Evolutionary conservation across 2,888 invertebrate species (phyloP).

Genomic region (Pandemis heparana): DNA sequence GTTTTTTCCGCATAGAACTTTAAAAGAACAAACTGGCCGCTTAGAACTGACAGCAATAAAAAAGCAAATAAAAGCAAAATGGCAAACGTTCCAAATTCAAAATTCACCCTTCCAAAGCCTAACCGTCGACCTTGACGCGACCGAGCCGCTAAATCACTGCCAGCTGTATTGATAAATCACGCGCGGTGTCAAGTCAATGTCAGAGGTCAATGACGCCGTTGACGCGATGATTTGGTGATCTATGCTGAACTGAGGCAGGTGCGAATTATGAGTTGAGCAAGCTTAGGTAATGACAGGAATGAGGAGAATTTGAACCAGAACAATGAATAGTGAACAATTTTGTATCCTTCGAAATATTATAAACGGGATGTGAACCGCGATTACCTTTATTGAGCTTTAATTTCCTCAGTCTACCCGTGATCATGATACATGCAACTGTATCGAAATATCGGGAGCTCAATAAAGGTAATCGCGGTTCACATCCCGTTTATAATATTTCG

Average conservation of each 20-base stretch:
- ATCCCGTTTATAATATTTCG: too few relatives aligned
- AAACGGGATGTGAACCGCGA: too few relatives aligned
- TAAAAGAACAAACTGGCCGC: not conserved
- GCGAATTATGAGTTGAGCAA: not conserved
- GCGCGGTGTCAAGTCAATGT: conserved; percentile 27
- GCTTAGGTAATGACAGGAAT: not conserved
- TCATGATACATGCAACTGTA: too few relatives aligned
- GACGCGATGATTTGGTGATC: conserved; percentile 19
- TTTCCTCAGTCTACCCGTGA: too few relatives aligned
- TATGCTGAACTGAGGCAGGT: conserved; percentile 5
- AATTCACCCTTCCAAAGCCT: not conserved
- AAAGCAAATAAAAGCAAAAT: not conserved
- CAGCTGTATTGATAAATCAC: conserved; percentile 26
- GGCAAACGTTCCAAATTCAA: not conserved
- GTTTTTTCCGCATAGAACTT: too few relatives aligned
- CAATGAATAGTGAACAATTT: too few relatives aligned
- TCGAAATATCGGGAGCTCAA: too few relatives aligned
- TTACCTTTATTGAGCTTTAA: too few relatives aligned
- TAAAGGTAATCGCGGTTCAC: too few relatives aligned
- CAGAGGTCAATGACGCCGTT: conserved; percentile 34
- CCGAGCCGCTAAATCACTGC: not conserved
- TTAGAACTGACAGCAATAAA: not conserved
- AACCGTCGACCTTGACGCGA: conserved; percentile 4
- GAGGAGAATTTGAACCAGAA: not conserved
- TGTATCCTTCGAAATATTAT: too few relatives aligned